phyloP scores from a whole-genome alignment of 1,140 invertebrate genomes.

The Telenomus remus region DNA sequence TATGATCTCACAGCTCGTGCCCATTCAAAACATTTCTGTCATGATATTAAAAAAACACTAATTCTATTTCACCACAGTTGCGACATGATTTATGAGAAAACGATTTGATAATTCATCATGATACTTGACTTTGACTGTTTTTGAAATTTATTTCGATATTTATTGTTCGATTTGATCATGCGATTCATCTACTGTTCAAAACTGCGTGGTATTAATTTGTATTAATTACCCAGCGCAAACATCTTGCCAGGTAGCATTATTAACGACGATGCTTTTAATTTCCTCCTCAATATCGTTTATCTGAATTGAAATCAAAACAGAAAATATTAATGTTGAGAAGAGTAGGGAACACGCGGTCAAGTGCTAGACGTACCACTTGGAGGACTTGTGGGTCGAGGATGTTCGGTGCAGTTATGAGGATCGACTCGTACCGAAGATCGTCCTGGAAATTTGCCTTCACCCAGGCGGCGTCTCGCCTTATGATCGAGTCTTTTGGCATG shows the following conservation, averaged over 20 bases:
- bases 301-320: constrained; percentile 55
- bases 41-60: too few species aligned
- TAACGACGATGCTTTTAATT: constrained; percentile 66
- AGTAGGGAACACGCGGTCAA: constrained; percentile 31
- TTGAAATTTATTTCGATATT: too few species aligned
- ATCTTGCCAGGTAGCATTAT: constrained; percentile 71
- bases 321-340: constrained; percentile 5
- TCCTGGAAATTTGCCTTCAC: constrained; percentile 70
- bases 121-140: too few species aligned
- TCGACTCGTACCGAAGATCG: constrained; percentile 71
- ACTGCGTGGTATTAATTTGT: background rate
- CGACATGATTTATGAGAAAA: background rate
- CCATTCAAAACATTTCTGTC: background rate
- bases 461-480: constrained; percentile 69
- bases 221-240: constrained; percentile 72
- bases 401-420: constrained; percentile 73
- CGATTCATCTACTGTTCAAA: background rate
- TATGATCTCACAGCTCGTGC: background rate
- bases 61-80: too few species aligned
- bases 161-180: too few species aligned
- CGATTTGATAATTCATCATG: too few species aligned
- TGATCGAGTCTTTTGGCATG: constrained; percentile 60
- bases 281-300: constrained; percentile 68
- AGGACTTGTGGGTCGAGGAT: constrained; percentile 71
- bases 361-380: constrained; percentile 63